phyloP scores from a whole-genome alignment of 1,140 invertebrate genomes.

The Hypsibius dujardini region DNA sequence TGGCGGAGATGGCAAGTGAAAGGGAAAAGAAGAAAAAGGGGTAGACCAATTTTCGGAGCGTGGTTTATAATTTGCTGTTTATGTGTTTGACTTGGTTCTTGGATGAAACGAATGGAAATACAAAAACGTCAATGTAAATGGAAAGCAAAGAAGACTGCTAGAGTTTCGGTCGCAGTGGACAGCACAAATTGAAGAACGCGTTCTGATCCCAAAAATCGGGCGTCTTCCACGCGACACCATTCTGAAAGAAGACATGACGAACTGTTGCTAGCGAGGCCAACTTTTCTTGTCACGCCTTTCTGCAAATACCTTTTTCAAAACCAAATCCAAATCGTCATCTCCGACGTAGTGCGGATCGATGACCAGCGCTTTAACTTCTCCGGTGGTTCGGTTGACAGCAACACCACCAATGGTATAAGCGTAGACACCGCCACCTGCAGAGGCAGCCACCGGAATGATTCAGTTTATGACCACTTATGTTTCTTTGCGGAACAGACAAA shows the following conservation, averaged over 20 bases:
- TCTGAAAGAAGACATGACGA: constrained; percentile 38
- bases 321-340: constrained; percentile 37
- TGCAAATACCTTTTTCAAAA: constrained; percentile 34
- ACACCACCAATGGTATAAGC: constrained; percentile 95
- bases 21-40: too few species aligned
- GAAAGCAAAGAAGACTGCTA: background rate
- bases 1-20: constrained; percentile 23
- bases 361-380: constrained; percentile 68
- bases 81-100: too few species aligned
- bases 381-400: constrained; percentile 56
- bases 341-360: constrained; percentile 96
- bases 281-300: constrained; percentile 39
- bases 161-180: constrained; percentile 45
- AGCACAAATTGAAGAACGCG: constrained; percentile 83
- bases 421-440: constrained; percentile 72
- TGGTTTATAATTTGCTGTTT: too few species aligned
- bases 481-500: too few species aligned
- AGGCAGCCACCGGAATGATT: constrained; percentile 15
- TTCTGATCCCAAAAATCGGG: constrained; percentile 74
- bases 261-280: constrained; percentile 43
- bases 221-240: constrained; percentile 85
- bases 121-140: too few species aligned
- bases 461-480: too few species aligned
- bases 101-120: too few species aligned
- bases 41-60: too few species aligned